Base-by-base conservation (phyloP, 2,888 invertebrate species). In the Drosophila meridionalis region DNA sequence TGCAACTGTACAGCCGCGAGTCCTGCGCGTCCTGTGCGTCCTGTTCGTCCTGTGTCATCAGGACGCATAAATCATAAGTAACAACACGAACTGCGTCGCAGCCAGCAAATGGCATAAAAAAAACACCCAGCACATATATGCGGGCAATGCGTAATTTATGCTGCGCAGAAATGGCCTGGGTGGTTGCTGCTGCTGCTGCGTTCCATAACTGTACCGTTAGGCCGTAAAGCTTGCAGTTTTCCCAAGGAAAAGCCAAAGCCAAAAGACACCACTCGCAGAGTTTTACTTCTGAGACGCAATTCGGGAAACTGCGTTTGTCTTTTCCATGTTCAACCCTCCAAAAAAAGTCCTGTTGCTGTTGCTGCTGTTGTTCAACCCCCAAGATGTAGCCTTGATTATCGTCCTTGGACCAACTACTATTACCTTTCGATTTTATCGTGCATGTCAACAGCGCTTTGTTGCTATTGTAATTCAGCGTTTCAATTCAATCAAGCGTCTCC, bases 21-120 rank as follows among this genome's bases (percentile, higher is more conserved):
- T 52, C 59, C 61, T 56, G 61, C 20, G 20, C 20, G 20, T 20
- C 20, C 20, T 20, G 20, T 20, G 20, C 20, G 20, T 20, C 20
- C 20, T 34, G 8, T 42, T 56, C 72, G 68, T 79, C 74, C 76
- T 86, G 87, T 87, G 87, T 88, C 90, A 90, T 83, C 90, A 73
- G 81, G 82, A 79, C 82, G 78, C 86, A 87, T 90, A 87, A 87
- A 87, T 90, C 87, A 87, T 90, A 84, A 88, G 81, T 76, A 82
- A 77, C 82, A 90, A 75, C 70, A 73, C 73, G 55, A 86, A 89
- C 78, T 90, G 87, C 87, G 87, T 84, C 80, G 80, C 82, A 78
- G 88, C 69, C 59, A 73, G 48, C 28, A 28, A 36, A 32, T 20
- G 30, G 30, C 7, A 47, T 47, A 47, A 48, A 8, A 42, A 58